These are phyloP conservation scores for Papilio polytes DNA, from an alignment of 1,140 invertebrate genomes.

Conservation along the genomic window DNA sequence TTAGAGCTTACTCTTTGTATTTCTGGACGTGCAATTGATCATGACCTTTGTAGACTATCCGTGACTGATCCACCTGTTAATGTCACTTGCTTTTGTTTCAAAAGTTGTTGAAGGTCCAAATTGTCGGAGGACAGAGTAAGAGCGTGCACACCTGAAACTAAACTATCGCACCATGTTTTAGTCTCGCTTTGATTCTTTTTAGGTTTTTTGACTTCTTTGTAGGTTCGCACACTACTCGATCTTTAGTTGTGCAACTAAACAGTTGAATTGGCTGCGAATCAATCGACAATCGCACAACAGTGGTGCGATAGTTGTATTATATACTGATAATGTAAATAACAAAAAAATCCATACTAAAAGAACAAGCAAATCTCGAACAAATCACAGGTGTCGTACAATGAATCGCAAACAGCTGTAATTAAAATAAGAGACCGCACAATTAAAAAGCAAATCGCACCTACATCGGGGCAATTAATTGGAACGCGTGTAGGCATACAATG, in stretches of 20 bases:
- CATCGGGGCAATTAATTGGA: slow-evolving; percentile 63
- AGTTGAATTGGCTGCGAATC: no score
- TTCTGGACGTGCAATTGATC: slow-evolving; percentile 42
- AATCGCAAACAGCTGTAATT: background rate
- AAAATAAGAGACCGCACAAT: slow-evolving; percentile 23
- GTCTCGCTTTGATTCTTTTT: no score
- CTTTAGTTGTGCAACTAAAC: no score
- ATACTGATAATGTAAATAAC: background rate
- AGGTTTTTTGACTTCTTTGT: no score
- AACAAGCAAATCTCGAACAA: slow-evolving; percentile 31
- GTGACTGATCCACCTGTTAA: slow-evolving; percentile 26
- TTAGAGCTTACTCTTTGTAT: slow-evolving; percentile 44
- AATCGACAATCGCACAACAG: no score
- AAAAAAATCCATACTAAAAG: background rate
- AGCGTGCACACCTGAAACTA: no score
- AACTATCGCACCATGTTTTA: no score
- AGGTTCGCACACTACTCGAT: no score
- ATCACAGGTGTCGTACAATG: background rate
- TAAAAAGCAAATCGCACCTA: slow-evolving; percentile 61
- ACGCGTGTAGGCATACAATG: slow-evolving; percentile 62
- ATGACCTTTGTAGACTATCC: slow-evolving; percentile 44
- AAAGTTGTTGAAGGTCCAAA: background rate
- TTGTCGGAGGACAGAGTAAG: no score
- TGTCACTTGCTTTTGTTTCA: slow-evolving; percentile 7
- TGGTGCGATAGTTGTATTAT: background rate